Base-by-base conservation (phyloP, 1,140 invertebrate species). In the Anadara kagoshimensis region DNA sequence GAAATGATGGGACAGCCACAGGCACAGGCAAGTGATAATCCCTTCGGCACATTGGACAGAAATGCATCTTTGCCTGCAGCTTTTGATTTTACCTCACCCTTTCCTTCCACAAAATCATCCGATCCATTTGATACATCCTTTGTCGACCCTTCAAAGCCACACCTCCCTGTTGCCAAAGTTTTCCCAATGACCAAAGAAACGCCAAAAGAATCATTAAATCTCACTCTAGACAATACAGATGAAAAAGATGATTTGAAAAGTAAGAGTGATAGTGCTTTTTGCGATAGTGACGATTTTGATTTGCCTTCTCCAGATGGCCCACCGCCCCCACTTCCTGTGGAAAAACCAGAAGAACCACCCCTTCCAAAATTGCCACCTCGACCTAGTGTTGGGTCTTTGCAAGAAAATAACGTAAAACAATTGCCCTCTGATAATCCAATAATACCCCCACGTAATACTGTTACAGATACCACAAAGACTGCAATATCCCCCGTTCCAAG, bases 231-330 rank as follows among this genome's bases (percentile, higher is more conserved):
- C 29, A 36, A 36, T 36, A 36, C 2, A 3, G 7, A 36, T 36
- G 29, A 36, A 36, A 36, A 36, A 36, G 29, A 36, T 7, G 29
- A 36, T 36, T 36, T 36, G 16, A 62, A 56, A 65, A 63, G 22
- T 57, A 20, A 43, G 24, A 20, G 24, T 26, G 45, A 41, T 47
- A 44, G 41, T 20, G 64, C 22, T 64, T 71, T 36, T 36, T 45
- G 59, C 63, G 59, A 62, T 47, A 65, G 73, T 77, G 78, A 78
- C 61, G 65, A 78, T 47, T 83, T 80, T 80, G 67, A 79, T 73
- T 54, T 83, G 53, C 84, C 84, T 20, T 83, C 80, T 12, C 85
- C 83, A 20, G 74, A 78, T 44, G 81, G 75, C 44, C 83, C 86
- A 58, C 86, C 84, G n/a, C 83, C 84, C 14, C 84, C 84, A 14